A percentile compares a stretch with the other conserved stretches of the same genome.
These are phyloP conservation scores for Agrochola lychnidis DNA, from an alignment of 2,888 invertebrate species.

Conservation along the genomic window DNA sequence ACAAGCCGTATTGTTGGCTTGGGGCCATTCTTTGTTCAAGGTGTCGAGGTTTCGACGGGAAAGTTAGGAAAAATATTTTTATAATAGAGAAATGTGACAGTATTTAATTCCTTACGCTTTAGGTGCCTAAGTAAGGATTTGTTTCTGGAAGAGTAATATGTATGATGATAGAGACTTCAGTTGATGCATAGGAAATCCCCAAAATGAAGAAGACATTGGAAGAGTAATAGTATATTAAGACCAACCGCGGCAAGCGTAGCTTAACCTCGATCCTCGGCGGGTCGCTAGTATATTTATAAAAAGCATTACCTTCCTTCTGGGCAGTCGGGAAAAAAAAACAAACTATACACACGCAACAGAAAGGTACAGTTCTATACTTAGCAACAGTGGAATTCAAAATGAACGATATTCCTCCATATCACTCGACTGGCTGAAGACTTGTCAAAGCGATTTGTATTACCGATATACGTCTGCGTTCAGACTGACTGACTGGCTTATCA, in stretches of 20 bases:
- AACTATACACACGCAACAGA: background rate
- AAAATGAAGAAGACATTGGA: no score
- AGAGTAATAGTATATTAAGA: no score
- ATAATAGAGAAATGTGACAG: background rate
- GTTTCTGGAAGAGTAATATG: no score
- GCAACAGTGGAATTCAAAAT: background rate
- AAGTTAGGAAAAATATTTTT: background rate
- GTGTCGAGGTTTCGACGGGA: constrained; percentile 18
- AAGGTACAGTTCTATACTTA: background rate
- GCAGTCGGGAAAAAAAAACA: background rate
- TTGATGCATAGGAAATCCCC: no score
- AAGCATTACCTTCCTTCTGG: no score
- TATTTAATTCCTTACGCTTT: constrained; percentile 10
- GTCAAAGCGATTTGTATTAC: constrained; percentile 27
- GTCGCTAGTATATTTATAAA: background rate
- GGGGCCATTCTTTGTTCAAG: constrained; percentile 47
- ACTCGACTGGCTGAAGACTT: background rate
- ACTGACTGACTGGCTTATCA: constrained; percentile 48
- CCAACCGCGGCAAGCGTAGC: no score
- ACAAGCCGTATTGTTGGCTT: constrained; percentile 42
- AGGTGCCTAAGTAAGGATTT: background rate
- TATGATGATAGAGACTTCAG: no score
- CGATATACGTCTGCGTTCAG: constrained; percentile 20
- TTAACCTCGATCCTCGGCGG: no score
- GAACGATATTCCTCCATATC: background rate